Evolutionary conservation across 2,888 invertebrate genomes (phyloP), one percentile per base, ranked within the genome.

Genomic region (Pyrrhosoma nymphula): DNA sequence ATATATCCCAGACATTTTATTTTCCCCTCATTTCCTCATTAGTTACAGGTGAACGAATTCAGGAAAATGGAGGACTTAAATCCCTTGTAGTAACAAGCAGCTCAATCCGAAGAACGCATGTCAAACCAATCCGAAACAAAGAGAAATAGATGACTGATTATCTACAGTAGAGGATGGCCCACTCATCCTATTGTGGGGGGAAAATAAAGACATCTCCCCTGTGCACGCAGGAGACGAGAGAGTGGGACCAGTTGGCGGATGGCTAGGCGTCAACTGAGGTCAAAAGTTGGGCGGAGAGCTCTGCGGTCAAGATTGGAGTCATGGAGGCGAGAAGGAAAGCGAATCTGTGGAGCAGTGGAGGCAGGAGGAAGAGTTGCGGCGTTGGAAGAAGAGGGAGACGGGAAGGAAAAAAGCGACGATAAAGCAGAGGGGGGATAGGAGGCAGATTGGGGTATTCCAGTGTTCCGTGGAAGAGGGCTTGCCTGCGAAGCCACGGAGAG

Each of bases 291-390:
- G 16, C 47, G 93, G 39, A 20, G 82, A 82, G 30, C 39, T 93
- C 47, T 93, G 69, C 69, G 93, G 93, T 93, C 93, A 93, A 93
- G 93, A 93, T 93, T 93, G 93, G 91, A 91, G 39, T 55, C 90
- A 35, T 47, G 47, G 90, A 60, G 60, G 63, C 47, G 8, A 47
- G 47, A 8, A 47, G 47, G 16, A 12, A 63, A 82, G 16, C 47
- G 47, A 47, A 47, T 60, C 91, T 60, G 63, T 30, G 82, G 82
- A 39, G 47, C 12, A 63, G 18, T 16, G 91, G 60, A 35, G 90
- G 91, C 16, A 1, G 60, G 91, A 20, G 63, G 56, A 12, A 16
- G 93, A 82, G 16, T 10, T 16, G 82, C 12, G 16, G n/a, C 8
- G 39, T 12, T n/a, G 91, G 63, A 35, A 10, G 39, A 60, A 56